Base-by-base conservation (phyloP, 2,113 vertebrate genomes). In the Coracopsis vasa region DNA sequence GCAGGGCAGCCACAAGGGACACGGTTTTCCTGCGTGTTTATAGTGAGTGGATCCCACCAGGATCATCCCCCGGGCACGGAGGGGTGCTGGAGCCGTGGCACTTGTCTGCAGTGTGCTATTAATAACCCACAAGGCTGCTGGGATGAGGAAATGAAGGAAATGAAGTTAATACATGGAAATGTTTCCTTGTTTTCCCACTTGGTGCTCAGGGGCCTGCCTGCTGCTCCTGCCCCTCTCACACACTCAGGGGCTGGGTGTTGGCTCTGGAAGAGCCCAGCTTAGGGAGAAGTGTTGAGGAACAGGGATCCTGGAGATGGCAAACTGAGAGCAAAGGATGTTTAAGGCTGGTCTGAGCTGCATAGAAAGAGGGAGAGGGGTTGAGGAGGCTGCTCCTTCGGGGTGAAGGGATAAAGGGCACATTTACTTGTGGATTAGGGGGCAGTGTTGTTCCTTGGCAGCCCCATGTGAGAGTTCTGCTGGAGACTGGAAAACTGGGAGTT, bases 101-200 rank as follows among this genome's bases (percentile, higher is more conserved):
- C 74, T 71, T 17, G 4, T 33, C 81, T 50, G 53, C 37, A 8
- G 19, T 0, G 9, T 10, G 83, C 94, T 97, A 84, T 92, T 94
- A 89, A 97, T 94, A 95, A 81, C 83, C 23, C 80, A 44, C 0
- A 16, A 39, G 74, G 78, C 94, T 81, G 92, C 85, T 2, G 37
- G 91, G 80, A 82, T 14, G n/a, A 96, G 92, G 87, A 96, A 89
- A 79, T 0, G 5, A 66, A 97, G 95, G 94, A 96, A 97, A 66
- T 75, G 79, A 88, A 94, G 93, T 96, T 96, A 94, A 90, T 96
- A 88, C 10, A 1, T 92, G 96, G 95, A 96, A 97, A 95, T 58
- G 90, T 95, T 89, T 93, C 92, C 90, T 90, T 93, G 87, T 93
- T 95, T 92, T 89, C 92, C 87, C n/a, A 27, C 81, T 81, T 10